These are phyloP conservation scores for Epizoanthus stellaris DNA, from an alignment of 92 coral and sea anemone genomes.

Conservation along the genomic window DNA sequence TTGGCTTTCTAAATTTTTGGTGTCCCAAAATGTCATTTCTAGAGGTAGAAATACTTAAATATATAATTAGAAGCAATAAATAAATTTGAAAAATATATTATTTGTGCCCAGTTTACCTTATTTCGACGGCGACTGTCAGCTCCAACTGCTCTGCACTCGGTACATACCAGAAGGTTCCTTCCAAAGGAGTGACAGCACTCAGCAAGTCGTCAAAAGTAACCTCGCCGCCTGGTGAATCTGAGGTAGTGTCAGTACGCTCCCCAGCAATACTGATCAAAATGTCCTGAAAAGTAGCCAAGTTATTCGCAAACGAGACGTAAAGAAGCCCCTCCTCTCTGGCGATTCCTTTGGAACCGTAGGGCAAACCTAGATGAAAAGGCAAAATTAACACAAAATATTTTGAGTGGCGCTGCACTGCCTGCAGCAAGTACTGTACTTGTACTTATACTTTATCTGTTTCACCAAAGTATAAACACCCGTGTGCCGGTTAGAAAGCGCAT, in stretches of 20 bases:
- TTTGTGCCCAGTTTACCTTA: not conserved
- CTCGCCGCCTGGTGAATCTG: slow-evolving; percentile 32
- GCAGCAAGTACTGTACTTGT: too few relatives aligned
- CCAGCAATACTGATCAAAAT: slow-evolving; percentile 36
- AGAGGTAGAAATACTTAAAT: too few relatives aligned
- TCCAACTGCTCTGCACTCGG: slow-evolving; percentile 46
- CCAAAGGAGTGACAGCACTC: slow-evolving; percentile 37
- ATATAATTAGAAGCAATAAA: too few relatives aligned
- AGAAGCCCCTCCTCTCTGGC: slow-evolving; percentile 47
- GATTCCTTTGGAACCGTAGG: slow-evolving; percentile 25
- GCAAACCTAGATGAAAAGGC: not conserved
- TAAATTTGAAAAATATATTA: too few relatives aligned
- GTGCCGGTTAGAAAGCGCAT: too few relatives aligned
- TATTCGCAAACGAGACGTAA: slow-evolving; percentile 44
- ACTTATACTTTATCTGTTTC: too few relatives aligned
- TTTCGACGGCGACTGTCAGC: not conserved
- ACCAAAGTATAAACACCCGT: too few relatives aligned
- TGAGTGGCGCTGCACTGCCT: too few relatives aligned
- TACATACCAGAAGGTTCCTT: slow-evolving; percentile 52
- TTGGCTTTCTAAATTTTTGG: too few relatives aligned
- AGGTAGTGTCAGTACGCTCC: not conserved
- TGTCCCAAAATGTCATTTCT: too few relatives aligned
- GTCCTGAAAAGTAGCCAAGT: slow-evolving; percentile 29
- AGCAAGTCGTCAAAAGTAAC: slow-evolving; percentile 40
- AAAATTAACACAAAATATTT: not conserved